A percentile compares a stretch with the other conserved stretches of the same genome.
These are phyloP conservation scores for Sebastes alutus DNA, from an alignment of 2,797 vertebrate species.

Conservation along the genomic window DNA sequence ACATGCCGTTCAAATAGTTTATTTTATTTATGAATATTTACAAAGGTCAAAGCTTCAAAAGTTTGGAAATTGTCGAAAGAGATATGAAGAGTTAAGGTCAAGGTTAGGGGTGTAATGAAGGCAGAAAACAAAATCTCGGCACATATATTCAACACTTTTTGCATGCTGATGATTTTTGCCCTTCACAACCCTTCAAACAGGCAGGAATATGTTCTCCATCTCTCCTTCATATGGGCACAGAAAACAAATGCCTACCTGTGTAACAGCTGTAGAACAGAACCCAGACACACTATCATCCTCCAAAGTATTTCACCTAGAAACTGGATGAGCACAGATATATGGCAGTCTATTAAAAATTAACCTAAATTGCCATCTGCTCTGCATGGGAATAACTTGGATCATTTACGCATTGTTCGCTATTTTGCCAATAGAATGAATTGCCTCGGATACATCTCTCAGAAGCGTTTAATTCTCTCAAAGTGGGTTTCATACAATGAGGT, in stretches of 20 bases:
- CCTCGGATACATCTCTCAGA: conserved; percentile 24
- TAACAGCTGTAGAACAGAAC: conserved; percentile 15
- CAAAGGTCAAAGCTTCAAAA: conserved; percentile 69
- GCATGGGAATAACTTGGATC: conserved; percentile 26
- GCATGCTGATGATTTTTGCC: conserved; percentile 59
- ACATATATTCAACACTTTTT: conserved; percentile 25
- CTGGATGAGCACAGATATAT: neutral
- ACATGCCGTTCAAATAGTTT: conserved; percentile 40
- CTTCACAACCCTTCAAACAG: conserved; percentile 34
- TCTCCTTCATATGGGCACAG: neutral
- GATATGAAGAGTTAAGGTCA: conserved; percentile 56
- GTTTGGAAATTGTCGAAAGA: conserved; percentile 60
- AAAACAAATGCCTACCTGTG: conserved; percentile 17
- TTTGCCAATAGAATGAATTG: conserved; percentile 38
- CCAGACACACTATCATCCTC: neutral
- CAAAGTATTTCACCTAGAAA: conserved; percentile 26
- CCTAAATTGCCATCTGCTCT: conserved; percentile 43
- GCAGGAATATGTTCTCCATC: conserved; percentile 4
- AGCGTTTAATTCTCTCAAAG: conserved; percentile 17
- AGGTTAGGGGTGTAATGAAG: conserved; percentile 49
- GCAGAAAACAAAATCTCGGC: conserved; percentile 50
- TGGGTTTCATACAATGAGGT: conserved; percentile 12
- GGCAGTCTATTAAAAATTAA: conserved; percentile 35
- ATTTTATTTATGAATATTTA: conserved; percentile 70
- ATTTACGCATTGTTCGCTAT: conserved; percentile 46